phyloP scores from a whole-genome alignment of 2,888 invertebrate genomes.

The Leptogaster cylindrica region DNA sequence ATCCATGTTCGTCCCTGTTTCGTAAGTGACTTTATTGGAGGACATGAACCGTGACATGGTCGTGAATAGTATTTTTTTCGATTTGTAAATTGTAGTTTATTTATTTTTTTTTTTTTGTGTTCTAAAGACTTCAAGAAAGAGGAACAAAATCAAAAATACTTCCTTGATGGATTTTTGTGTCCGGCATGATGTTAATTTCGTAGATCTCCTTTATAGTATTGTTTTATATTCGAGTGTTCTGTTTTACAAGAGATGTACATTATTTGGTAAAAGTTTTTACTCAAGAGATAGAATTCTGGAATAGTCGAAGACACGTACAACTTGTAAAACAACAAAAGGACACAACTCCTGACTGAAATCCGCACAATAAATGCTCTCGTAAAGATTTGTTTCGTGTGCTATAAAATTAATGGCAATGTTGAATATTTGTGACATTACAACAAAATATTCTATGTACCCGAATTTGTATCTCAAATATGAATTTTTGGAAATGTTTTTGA shows the following conservation, averaged over 20 bases:
- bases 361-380: conserved; percentile 27
- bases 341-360: conserved; percentile 47
- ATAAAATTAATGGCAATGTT: conserved; percentile 34
- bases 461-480: too few species aligned
- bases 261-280: conserved; percentile 27
- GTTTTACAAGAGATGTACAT: conserved; percentile 28
- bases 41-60: conserved; percentile 12
- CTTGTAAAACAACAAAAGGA: conserved; percentile 56
- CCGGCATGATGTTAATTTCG: conserved; percentile 5
- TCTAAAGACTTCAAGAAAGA: background rate
- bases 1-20: conserved; percentile 18
- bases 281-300: conserved; percentile 41
- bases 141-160: conserved; percentile 1
- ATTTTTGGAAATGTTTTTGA: too few species aligned
- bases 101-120: background rate
- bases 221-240: background rate
- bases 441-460: too few species aligned
- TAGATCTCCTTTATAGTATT: background rate
- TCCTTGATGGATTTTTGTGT: conserved; percentile 20
- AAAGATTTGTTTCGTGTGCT: conserved; percentile 22
- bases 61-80: background rate
- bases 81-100: background rate
- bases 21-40: conserved; percentile 22
- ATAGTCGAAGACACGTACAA: conserved; percentile 55
- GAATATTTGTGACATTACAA: too few species aligned